Evolutionary conservation across 2,888 invertebrate genomes (phyloP), one percentile per base, ranked within the genome.

Genomic region (Sarcophaga carnaria): DNA sequence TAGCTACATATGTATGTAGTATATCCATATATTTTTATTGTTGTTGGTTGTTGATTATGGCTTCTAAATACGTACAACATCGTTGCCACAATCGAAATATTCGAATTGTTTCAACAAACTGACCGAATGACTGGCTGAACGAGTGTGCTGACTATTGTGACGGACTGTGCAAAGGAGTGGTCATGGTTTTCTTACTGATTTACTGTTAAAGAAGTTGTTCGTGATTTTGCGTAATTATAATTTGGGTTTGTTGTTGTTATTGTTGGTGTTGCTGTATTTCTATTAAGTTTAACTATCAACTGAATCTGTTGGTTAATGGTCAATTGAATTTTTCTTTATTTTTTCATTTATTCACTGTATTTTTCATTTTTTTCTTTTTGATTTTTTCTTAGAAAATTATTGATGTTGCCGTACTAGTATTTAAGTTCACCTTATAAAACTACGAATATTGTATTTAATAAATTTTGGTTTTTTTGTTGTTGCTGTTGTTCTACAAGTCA

Each of bases 201-300:
- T 70, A 49, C 49, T 22, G 10, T 74, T 74, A 22, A 22, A 49
- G 22, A 72, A 72, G 75, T 74, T 83, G 64, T 81, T 83, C 86
- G 83, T 79, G 85, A 81, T 86, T 81, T 79, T 82, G 75, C 79
- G 67, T 86, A 88, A 85, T 86, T 80, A 78, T 64, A 79, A 14
- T 17, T 54, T 54, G 1, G 14, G 4, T 14, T 54, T 54, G 5
- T 54, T 54, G 20, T 64, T n/a, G 22, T 47, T 37, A 20, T 11
- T 66, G 70, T 66, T 80, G 72, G 63, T 67, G 22, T 17, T 49
- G 74, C 22, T 69, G 49, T 49, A 14, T 12, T 54, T 14, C 14
- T 54, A 54, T 12, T 54, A 54, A 17, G 12, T 54, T 54, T 54
- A 17, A 54, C 54, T 2, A 6, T 62, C 60, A 45, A 37, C 60